Evolutionary conservation across 2,797 vertebrate genomes (phyloP), one percentile per base, ranked within the genome.

Genomic region (Tadarida brasiliensis): DNA sequence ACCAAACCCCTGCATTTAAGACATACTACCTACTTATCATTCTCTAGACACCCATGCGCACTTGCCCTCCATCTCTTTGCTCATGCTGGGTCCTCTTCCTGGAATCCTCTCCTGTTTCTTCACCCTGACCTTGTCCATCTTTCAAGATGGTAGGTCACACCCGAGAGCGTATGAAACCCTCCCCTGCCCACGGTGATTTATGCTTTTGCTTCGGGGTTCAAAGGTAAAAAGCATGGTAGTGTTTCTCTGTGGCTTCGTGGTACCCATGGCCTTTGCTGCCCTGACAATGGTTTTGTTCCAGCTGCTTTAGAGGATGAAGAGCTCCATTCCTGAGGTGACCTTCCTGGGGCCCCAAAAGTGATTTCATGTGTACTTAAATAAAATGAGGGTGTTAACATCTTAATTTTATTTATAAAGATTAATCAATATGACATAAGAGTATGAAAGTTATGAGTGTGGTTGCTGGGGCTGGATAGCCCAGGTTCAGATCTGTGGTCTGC

Each of bases 391-490:
- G 51, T 73, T 78, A 35, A 19, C 14, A 90, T 90, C 20, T 91
- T 81, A 26, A 33, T 59, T 77, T 90, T 63, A 70, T 89, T 77
- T 90, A 49, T 56, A 88, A 85, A 94, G 17, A 82, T 68, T 86
- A n/a, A 20, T 28, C 73, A 67, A 12, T 67, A 51, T 61, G 4
- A 35, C 8, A 12, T 33, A 28, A n/a, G 84, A 91, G 28, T 22
- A 47, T 89, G 49, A 70, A 76, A 86, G 26, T 87, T 63, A 81
- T 77, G 44, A 77, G 2, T 68, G 77, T 73, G 56, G 56, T 10
- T 15, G 59, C 24, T 80, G 28, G 78, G 73, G 28, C 11, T 28
- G 70, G 74, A 51, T 1, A 70, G 11, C 59, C 30, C 1, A 14
- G 54, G 10, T 59, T 80, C 71, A 77, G 65, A 71, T 70, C 70